Percentiles rank a stretch among this genome's conserved stretches.
Conservation (phyloP, 2,797 vertebrate species). For the Sarcoramphus papa region DNA sequence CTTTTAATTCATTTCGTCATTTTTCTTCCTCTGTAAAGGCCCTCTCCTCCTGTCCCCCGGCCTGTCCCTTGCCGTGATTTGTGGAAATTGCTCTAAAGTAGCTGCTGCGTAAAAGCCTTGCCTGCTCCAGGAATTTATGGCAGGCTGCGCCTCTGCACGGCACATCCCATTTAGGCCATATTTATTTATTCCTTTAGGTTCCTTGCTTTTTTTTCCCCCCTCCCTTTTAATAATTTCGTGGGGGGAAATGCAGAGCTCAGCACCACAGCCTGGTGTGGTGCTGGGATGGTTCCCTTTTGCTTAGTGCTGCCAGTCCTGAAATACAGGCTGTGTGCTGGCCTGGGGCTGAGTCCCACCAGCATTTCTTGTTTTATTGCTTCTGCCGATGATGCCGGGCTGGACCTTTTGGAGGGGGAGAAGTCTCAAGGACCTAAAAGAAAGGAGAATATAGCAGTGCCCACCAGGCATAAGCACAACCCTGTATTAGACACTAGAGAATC, state of each 20-base stretch:
- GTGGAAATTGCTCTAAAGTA: constrained; percentile 76
- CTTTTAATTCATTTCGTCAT: constrained; percentile 10
- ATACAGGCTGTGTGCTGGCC: not conserved
- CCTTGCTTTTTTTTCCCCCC: not conserved
- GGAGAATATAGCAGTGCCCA: not conserved
- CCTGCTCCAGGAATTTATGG: constrained; percentile 62
- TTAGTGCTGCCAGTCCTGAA: accelerated
- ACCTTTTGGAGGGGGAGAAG: not conserved
- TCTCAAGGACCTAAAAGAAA: not conserved
- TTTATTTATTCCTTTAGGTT: constrained; percentile 46
- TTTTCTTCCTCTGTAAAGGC: not conserved
- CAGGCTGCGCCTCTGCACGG: not conserved
- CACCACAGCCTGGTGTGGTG: not conserved
- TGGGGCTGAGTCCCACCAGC: not conserved
- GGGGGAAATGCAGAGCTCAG: not conserved
- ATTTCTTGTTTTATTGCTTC: not conserved
- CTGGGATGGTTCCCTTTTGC: not conserved
- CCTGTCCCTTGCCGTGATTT: constrained; percentile 65
- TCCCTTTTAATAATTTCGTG: not conserved
- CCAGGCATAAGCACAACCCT: not conserved
- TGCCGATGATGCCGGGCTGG: not conserved
- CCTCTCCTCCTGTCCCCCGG: constrained; percentile 1
- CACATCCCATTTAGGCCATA: constrained; percentile 22
- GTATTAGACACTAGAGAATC: not conserved
- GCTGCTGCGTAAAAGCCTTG: constrained; percentile 48